Base-by-base conservation (phyloP, 2,797 vertebrate genomes). In the Acanthornis magna region DNA sequence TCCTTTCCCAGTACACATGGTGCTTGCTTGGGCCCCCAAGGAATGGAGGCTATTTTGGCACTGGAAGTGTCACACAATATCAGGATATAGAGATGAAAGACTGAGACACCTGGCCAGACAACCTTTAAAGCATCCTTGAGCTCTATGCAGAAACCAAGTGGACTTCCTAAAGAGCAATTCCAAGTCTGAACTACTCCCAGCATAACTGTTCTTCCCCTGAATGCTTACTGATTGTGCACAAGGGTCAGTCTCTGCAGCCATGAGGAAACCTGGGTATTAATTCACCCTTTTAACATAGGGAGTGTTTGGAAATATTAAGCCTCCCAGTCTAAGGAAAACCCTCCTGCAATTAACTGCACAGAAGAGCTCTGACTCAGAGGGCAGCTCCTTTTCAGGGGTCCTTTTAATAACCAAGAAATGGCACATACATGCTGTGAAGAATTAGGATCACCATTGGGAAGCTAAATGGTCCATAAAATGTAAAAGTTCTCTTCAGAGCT, bases 381-480 rank as follows among this genome's bases (percentile, higher is more conserved):
- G 85, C 89, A 96, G 86, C 58, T 91, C 88, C 82, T 93, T 95
- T 95, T 95, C 83, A 95, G 91, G 70, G 74, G 48, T 94, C 81
- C 72, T 94, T 96, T 87, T 85, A 96, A 92, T 94, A 95, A 92
- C 62, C 60, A 92, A 93, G 91, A 94, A 94, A 92, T 29, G 60
- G 88, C 91, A 93, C 63, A 86, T 63, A 73, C 60, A 91, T 81
- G 84, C 88, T 96, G 91, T 82, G 93, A 96, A 91, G 92, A 94
- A 96, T 94, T 86, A 96, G 77, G 88, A 96, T 92, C 71, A 78
- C 87, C 77, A 90, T 0, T 87, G 91, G 82, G 80, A 97, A 88
- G 82, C 82, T 90, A 96, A 96, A 96, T 68, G 65, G 89, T 90
- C 94, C 93, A 93, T 89, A 96, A 96, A 95, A 96, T 55, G 32